Percentiles rank a stretch among this genome's conserved stretches.
Conservation (phyloP, 2,797 vertebrate species). For the Crotalus adamanteus region DNA sequence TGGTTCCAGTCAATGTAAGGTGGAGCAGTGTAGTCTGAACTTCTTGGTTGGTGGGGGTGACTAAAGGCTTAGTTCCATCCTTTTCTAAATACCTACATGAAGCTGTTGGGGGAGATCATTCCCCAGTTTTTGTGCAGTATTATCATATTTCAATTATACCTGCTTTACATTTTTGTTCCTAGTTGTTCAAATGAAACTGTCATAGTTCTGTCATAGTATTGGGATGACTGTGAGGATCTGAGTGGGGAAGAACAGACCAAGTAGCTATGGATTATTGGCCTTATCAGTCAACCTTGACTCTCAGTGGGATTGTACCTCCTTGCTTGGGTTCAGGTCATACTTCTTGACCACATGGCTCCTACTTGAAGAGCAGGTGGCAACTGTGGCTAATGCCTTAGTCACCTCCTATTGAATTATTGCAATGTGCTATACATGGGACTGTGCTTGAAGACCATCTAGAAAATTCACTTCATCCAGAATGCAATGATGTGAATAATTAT, state of each 20-base stretch:
- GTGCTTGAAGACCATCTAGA: not conserved
- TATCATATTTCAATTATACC: not conserved
- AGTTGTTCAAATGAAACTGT: not conserved
- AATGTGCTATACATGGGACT: not conserved
- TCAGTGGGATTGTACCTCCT: not conserved
- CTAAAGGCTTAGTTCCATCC: not conserved
- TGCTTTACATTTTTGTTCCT: not conserved
- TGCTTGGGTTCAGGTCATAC: not conserved
- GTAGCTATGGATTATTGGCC: not conserved
- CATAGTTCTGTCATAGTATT: not conserved
- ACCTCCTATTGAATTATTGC: not conserved
- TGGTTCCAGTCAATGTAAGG: not conserved
- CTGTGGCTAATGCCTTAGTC: not conserved
- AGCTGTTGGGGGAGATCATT: not conserved
- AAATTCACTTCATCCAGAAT: not conserved
- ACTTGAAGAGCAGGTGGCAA: not conserved
- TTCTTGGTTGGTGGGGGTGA: not conserved
- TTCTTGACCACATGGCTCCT: not conserved
- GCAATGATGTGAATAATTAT: not conserved
- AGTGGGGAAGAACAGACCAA: not conserved
- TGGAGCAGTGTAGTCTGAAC: not conserved
- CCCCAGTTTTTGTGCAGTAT: not conserved
- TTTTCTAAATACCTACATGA: not conserved
- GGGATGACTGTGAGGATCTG: not conserved
- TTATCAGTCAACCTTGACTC: not conserved